Conservation (phyloP, 1,140 invertebrate species). For the Pseudoatta argentina region DNA sequence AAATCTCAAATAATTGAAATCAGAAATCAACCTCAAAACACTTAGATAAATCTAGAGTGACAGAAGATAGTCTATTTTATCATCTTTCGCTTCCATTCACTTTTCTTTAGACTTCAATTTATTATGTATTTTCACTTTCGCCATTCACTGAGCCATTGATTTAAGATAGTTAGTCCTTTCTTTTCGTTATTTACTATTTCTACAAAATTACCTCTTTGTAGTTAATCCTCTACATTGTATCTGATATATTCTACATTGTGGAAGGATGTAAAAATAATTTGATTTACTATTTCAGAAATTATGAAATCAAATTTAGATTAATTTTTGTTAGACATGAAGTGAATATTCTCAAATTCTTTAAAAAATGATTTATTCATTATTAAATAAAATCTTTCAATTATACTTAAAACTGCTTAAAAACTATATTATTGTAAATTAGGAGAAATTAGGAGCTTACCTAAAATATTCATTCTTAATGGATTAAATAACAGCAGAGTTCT, state of each 20-base stretch:
- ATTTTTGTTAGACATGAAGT: neutral
- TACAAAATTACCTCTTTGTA: neutral
- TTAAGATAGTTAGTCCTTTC: neutral
- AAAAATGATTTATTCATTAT: neutral
- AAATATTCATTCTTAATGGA: neutral
- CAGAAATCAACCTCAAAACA: neutral
- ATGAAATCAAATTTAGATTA: constrained; percentile 1
- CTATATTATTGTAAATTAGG: neutral
- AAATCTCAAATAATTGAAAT: neutral
- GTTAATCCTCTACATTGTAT: neutral
- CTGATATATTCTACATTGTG: neutral
- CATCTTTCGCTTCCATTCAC: neutral
- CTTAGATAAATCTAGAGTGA: neutral
- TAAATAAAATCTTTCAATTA: neutral
- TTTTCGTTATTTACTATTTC: neutral
- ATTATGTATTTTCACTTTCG: neutral
- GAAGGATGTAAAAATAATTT: neutral
- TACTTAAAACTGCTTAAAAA: neutral
- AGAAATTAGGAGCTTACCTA: neutral
- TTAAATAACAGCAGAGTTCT: neutral
- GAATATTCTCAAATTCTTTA: constrained; percentile 3
- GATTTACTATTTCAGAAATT: neutral
- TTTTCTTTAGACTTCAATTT: neutral
- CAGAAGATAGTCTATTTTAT: neutral
- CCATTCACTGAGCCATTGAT: neutral